Base-by-base conservation (phyloP, 37 sponge, comb jelly and placozoan genomes). In the Spongia lamella region DNA sequence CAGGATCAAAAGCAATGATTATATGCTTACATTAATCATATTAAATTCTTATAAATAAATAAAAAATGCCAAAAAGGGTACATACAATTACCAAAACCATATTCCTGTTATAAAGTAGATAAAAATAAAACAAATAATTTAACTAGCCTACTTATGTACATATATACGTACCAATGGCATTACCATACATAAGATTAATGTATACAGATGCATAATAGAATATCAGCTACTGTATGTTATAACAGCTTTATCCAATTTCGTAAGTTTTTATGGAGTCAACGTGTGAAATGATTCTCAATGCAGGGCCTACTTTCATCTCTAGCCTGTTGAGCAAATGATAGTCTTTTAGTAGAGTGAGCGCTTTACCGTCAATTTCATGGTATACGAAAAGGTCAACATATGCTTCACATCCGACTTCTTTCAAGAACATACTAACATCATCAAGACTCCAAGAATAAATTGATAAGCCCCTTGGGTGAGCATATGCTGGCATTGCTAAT, bases 291-390 rank as follows among this genome's bases (percentile, higher is more conserved):
- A 88, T 83, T 53, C 83, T 88, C 36, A 88, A 56, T 21, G 89
- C 64, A 20, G 89, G 89, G 0, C 89, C 89, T 17, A 88, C 79
- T 37, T 78, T 56, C 30, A 88, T 69, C 50, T 82, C 74, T 3
- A 88, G 73, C n/a, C 72, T 72, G 75, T 78, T 88, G 21, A 88
- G 58, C 43, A 88, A 64, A 70, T 88, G 89, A 50, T 88, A 73
- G 51, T 88, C 89, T 54, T 72, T 64, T n/a, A 88, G 61, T 25
- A 88, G 63, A 33, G 57, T 59, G 34, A 88, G 74, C 0, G 83
- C 89, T 24, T 57, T 70, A 0, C 89, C 89, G 24, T 88, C 89
- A 17, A 88, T 68, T 37, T 81, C 72, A 60, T 88, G 83, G 37
- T 88, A 79, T 25, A 70, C 21, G 31, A 88, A 88, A 3, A 56